Evolutionary conservation across 2,888 invertebrate species (phyloP).

Genomic region (Flexamia atlantica): DNA sequence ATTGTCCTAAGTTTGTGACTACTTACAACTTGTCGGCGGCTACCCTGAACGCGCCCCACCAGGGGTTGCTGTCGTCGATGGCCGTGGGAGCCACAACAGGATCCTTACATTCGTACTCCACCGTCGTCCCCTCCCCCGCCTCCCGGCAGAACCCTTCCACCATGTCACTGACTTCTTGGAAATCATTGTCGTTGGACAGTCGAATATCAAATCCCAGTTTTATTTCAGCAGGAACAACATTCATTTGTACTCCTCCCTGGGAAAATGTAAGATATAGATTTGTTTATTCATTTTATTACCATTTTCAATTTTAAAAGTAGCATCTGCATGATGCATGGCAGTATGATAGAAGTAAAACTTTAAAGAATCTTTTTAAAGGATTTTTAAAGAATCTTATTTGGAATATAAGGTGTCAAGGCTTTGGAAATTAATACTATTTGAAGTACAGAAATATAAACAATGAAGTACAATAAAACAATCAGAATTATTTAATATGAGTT

Average conservation of each 20-base stretch:
- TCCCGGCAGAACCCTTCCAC: conserved; percentile 80
- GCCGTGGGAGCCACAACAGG: conserved; percentile 81
- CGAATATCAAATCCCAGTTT: conserved; percentile 86
- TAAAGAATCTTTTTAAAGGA: no score
- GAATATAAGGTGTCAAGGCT: no score
- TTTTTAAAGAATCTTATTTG: no score
- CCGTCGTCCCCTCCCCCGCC: conserved; percentile 85
- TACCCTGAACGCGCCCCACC: conserved; percentile 84
- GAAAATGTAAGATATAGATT: neutral
- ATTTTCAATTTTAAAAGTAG: no score
- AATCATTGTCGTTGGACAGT: conserved; percentile 80
- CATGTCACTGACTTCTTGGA: conserved; percentile 75
- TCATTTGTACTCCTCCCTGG: conserved; percentile 92
- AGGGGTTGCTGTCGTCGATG: conserved; percentile 81
- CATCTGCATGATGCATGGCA: no score
- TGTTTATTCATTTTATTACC: no score
- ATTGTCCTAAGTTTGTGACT: no score
- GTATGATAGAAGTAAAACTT: no score
- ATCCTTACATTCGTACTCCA: conserved; percentile 82
- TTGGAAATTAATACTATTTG: no score
- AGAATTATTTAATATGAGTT: no score
- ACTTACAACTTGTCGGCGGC: conserved; percentile 61
- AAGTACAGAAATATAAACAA: no score
- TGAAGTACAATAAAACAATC: no score
- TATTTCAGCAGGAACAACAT: conserved; percentile 91